Conservation (phyloP, 2,888 invertebrate genomes). For the Ennomos quercinarius region DNA sequence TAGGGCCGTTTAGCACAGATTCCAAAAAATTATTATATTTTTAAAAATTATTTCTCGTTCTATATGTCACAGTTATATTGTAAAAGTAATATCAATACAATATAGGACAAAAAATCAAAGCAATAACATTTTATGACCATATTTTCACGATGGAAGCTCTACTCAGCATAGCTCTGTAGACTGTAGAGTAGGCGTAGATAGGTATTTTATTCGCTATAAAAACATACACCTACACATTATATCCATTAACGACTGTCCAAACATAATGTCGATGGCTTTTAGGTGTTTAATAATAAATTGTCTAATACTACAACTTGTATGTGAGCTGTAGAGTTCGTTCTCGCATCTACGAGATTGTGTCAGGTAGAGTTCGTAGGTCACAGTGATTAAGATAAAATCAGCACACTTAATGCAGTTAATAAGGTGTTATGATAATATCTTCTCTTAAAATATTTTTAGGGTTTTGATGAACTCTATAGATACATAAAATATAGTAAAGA, state of each 20-base stretch:
- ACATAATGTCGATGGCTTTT: slow-evolving; percentile 59
- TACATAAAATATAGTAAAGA: too few species aligned
- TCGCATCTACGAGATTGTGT: slow-evolving; percentile 22
- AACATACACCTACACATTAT: slow-evolving; percentile 44
- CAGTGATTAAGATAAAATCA: slow-evolving; percentile 30
- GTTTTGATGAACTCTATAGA: slow-evolving; percentile 6
- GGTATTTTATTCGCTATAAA: slow-evolving; percentile 45
- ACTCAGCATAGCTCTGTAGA: neutral
- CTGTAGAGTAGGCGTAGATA: slow-evolving; percentile 39
- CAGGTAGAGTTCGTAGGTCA: slow-evolving; percentile 32
- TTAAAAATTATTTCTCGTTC: too few species aligned
- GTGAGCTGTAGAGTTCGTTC: slow-evolving; percentile 25
- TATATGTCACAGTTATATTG: too few species aligned
- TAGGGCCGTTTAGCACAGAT: too few species aligned
- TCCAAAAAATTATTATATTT: too few species aligned
- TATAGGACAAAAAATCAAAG: neutral
- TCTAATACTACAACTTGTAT: slow-evolving; percentile 31
- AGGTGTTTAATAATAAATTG: slow-evolving; percentile 53
- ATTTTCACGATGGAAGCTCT: neutral
- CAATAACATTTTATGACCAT: too few species aligned
- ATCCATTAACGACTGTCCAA: slow-evolving; percentile 64
- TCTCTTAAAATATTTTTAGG: slow-evolving; percentile 4
- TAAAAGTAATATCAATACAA: too few species aligned
- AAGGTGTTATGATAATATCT: slow-evolving; percentile 18
- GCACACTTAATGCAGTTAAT: slow-evolving; percentile 19